Base-by-base conservation (phyloP, 2,113 vertebrate species). In the Myxocyprinus asiaticus region DNA sequence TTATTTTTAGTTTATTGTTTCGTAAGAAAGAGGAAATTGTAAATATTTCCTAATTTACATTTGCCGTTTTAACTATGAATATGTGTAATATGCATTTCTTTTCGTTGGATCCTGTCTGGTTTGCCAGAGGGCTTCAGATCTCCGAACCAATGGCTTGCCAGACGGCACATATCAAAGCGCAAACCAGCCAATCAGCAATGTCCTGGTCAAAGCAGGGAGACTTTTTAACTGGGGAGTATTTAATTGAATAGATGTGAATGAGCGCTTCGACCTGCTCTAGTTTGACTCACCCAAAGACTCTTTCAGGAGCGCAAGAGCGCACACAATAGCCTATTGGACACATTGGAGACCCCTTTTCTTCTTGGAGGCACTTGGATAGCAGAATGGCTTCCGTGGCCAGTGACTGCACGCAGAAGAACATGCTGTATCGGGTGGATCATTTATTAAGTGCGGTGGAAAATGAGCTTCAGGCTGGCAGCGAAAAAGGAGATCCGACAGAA, bases 401-500 rank as follows among this genome's bases (percentile, higher is more conserved):
- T 0, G 96, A 96, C 76, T 88, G 92, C 76, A 83, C 92, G 4
- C 95, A 93, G 59, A 92, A 90, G 92, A 90, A 85, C 82, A 86
- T 81, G 62, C 95, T 93, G 88, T 90, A 92, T 90, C 93, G 94
- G 3, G 95, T 98, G 85, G 96, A 99, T 33, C 97, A 98, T 87
- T 94, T 99, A 77, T 94, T 99, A 82, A 98, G 93, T 82, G 97
- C 96, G 6, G 97, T 98, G 90, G 94, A 98, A 88, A 96, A 93
- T 79, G 96, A 98, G 88, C 91, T 98, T 84, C 96, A 95, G 88
- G 95, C 95, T 47, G 97, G 97, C 85, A 97, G 96, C 88, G 96
- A 98, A 91, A 98, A 99, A 84, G 97, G 97, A 0, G 97, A 98
- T 86, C 97, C 97, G 68, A 98, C 95, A 33, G 97, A 99, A 88